These are phyloP conservation scores for Melanotaenia parkinsoni DNA, from an alignment of 2,797 vertebrate species.

Conservation along the genomic window DNA sequence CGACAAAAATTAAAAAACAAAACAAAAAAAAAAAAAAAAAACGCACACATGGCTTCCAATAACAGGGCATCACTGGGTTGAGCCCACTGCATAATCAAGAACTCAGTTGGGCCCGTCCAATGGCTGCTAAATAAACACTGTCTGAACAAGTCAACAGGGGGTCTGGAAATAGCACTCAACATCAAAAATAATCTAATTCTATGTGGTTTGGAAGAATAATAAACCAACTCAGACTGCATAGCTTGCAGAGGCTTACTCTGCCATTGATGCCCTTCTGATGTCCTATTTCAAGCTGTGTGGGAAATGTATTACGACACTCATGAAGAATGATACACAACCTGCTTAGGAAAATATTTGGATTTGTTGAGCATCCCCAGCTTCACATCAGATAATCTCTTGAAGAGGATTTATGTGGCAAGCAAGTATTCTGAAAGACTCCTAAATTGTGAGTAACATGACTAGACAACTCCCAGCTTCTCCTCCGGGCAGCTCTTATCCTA, in stretches of 20 bases:
- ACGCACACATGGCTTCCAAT: conserved; percentile 56
- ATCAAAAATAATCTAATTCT: conserved; percentile 70
- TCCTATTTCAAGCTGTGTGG: conserved; percentile 69
- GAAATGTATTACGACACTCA: conserved; percentile 75
- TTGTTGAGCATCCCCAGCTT: conserved; percentile 79
- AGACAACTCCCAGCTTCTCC: conserved; percentile 78
- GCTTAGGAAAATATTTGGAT: conserved; percentile 84
- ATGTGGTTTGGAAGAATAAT: conserved; percentile 72
- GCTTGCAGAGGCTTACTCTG: conserved; percentile 66
- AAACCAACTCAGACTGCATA: conserved; percentile 70
- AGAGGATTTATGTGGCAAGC: conserved; percentile 82
- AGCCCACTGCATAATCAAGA: conserved; percentile 64
- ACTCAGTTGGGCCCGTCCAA: conserved; percentile 64
- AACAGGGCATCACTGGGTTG: conserved; percentile 58
- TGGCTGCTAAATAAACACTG: conserved; percentile 71
- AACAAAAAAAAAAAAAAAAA: conserved; percentile 25
- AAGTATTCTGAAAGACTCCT: conserved; percentile 81
- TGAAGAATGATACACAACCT: conserved; percentile 81
- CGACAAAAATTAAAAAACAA: conserved; percentile 28
- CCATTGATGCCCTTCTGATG: conserved; percentile 71
- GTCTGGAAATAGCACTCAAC: conserved; percentile 66
- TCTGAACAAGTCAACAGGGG: conserved; percentile 65
- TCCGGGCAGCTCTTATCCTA: conserved; percentile 74
- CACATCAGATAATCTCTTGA: conserved; percentile 82
- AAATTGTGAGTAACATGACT: conserved; percentile 82